phyloP scores from a whole-genome alignment of 1,140 invertebrate species.

The Drosophila pruinosa region DNA sequence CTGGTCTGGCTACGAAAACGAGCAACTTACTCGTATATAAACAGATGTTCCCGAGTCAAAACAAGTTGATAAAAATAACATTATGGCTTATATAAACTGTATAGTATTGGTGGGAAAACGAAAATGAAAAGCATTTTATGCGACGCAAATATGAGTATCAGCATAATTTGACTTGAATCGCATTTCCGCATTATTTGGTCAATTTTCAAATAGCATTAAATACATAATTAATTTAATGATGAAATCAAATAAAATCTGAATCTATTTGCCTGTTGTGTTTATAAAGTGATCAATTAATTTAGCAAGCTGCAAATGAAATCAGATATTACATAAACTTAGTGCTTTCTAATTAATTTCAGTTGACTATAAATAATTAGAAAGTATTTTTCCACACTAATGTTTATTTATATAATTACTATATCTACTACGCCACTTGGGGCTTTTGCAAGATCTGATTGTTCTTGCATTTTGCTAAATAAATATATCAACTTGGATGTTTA shows the following conservation, averaged over 20 bases:
- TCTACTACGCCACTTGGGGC: too few species aligned
- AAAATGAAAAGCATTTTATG: neutral
- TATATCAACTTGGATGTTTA: neutral
- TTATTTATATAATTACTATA: neutral
- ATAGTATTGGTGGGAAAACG: neutral
- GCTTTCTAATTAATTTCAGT: too few species aligned
- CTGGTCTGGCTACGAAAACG: constrained; percentile 2
- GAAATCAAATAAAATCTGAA: too few species aligned
- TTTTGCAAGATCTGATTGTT: neutral
- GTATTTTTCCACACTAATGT: too few species aligned
- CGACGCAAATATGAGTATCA: neutral
- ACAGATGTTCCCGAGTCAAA: constrained; percentile 19
- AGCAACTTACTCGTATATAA: constrained; percentile 17
- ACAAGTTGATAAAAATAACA: constrained; percentile 35
- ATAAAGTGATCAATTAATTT: too few species aligned
- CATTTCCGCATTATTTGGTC: neutral
- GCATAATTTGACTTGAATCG: neutral
- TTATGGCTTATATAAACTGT: constrained; percentile 8
- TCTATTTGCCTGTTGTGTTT: neutral
- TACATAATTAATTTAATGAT: too few species aligned
- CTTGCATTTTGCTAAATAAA: neutral
- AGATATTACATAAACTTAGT: too few species aligned
- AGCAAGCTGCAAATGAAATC: too few species aligned
- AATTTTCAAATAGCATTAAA: neutral
- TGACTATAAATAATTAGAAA: too few species aligned